Conservation (phyloP, 2,797 vertebrate genomes). For the Malacoraja senta region DNA sequence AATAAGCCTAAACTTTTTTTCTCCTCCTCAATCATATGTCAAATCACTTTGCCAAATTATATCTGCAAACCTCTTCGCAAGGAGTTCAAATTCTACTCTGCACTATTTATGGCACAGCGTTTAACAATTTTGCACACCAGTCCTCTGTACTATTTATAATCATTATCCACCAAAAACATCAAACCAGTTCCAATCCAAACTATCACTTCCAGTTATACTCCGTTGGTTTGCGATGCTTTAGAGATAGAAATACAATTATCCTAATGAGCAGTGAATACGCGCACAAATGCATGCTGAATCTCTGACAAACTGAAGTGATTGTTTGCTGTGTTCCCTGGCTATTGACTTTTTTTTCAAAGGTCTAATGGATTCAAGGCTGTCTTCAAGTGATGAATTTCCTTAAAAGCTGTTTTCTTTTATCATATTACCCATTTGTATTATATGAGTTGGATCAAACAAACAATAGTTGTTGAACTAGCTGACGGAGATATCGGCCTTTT, state of each 20-base stretch:
- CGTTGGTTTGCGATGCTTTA: background rate
- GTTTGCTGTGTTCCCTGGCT: background rate
- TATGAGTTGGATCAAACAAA: background rate
- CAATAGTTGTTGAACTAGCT: background rate
- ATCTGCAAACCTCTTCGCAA: background rate
- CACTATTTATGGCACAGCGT: background rate
- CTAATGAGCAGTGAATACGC: background rate
- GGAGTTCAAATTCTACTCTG: background rate
- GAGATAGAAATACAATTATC: background rate
- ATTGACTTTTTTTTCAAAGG: background rate
- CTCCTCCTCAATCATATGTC: background rate
- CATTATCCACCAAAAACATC: background rate
- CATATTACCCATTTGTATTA: background rate
- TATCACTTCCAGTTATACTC: conserved; percentile 13
- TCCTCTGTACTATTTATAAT: background rate
- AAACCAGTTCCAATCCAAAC: background rate
- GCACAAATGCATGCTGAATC: background rate
- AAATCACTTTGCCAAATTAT: background rate
- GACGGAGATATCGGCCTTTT: background rate
- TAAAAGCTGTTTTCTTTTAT: background rate
- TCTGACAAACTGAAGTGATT: background rate
- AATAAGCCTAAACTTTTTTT: background rate
- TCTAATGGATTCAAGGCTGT: background rate
- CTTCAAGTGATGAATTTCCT: background rate
- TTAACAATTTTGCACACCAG: no score